Conservation (phyloP, 2,888 invertebrate genomes). For the Nesidiocoris tenuis region DNA sequence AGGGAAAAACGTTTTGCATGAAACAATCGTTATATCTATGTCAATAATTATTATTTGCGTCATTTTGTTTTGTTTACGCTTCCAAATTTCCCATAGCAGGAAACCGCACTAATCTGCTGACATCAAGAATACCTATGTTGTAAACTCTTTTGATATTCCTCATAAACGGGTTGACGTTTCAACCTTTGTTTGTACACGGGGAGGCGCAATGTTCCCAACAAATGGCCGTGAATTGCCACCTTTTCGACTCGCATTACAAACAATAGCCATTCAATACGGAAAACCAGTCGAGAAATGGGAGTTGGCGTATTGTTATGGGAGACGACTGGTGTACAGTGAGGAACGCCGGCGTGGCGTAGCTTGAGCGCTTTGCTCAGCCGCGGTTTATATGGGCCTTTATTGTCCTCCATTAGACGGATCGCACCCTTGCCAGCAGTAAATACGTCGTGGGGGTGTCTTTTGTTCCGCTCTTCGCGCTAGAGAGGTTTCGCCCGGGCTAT, state of each 20-base stretch:
- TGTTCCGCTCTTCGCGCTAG: not conserved
- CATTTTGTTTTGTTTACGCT: no score
- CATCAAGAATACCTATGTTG: no score
- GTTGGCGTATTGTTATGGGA: not conserved
- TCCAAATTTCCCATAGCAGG: no score
- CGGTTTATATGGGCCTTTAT: not conserved
- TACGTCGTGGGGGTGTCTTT: not conserved
- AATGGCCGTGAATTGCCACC: no score
- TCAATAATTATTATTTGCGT: no score
- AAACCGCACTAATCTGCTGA: no score
- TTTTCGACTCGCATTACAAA: not conserved
- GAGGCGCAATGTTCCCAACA: no score
- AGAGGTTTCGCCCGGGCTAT: not conserved
- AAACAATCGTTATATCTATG: no score
- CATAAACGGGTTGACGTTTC: no score
- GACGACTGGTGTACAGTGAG: not conserved
- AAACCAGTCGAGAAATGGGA: not conserved
- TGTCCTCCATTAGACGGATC: not conserved
- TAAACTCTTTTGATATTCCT: no score
- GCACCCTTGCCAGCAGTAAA: not conserved
- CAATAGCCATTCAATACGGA: not conserved
- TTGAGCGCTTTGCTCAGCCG: not conserved
- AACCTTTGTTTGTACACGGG: no score
- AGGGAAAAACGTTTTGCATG: no score
- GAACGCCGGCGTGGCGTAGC: not conserved